Evolutionary conservation across 1,140 invertebrate genomes (phyloP).

Genomic region (Cylas formicarius): DNA sequence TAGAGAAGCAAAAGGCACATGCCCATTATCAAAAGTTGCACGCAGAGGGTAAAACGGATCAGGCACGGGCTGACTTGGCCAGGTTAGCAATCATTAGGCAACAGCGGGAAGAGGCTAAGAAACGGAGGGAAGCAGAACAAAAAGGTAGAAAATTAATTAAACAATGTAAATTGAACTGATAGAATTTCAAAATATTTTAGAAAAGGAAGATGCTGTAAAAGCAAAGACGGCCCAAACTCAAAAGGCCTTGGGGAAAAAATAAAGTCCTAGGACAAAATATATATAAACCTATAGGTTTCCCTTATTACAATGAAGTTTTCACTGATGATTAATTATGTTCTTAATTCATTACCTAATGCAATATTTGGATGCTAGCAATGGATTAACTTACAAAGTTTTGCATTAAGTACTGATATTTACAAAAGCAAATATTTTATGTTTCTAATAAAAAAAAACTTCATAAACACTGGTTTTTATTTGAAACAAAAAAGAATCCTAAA

Average conservation of each 20-base stretch:
- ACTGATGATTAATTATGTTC: too few relatives aligned
- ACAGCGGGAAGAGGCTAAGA: constrained; percentile 88
- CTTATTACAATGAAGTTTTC: too few relatives aligned
- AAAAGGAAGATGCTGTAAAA: constrained; percentile 39
- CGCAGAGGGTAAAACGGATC: constrained; percentile 90
- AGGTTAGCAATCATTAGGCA: constrained; percentile 84
- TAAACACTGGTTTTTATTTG: background rate
- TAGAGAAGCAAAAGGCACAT: constrained; percentile 82
- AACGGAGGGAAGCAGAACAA: constrained; percentile 79
- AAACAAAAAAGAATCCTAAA: background rate
- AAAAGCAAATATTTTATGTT: too few relatives aligned
- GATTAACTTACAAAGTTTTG: too few relatives aligned
- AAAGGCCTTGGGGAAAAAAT: constrained; percentile 41
- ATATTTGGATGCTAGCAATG: too few relatives aligned
- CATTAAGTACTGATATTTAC: too few relatives aligned
- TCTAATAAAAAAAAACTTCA: too few relatives aligned
- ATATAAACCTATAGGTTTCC: background rate
- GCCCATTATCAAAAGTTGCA: constrained; percentile 87
- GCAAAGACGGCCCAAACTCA: constrained; percentile 37
- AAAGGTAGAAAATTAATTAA: constrained; percentile 49
- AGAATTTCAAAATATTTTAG: constrained; percentile 25
- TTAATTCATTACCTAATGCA: too few relatives aligned
- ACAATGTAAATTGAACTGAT: background rate
- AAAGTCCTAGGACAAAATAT: too few relatives aligned
- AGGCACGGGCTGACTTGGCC: constrained; percentile 89